Percentiles rank a stretch among this genome's conserved stretches.
Conservation (phyloP, 2,888 invertebrate genomes). For the Drosophila paranaensis region DNA sequence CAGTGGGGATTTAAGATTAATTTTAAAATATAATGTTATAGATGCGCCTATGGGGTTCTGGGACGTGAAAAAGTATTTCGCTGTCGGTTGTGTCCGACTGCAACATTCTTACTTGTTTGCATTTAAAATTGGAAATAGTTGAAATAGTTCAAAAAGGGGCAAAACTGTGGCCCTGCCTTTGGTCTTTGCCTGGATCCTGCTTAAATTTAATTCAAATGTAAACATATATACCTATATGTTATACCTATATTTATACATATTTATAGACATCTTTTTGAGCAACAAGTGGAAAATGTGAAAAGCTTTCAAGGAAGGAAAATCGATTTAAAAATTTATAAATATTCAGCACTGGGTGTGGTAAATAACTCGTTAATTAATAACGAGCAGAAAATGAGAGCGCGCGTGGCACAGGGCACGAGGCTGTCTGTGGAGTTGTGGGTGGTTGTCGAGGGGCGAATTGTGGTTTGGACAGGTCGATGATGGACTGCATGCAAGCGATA, state of each 20-base stretch:
- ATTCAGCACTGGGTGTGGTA: conserved; percentile 63
- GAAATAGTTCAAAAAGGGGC: too few species aligned
- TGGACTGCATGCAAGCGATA: conserved; percentile 40
- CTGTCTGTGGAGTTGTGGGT: neutral
- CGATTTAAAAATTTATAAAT: conserved; percentile 78
- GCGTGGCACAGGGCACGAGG: conserved; percentile 47
- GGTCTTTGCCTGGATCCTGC: too few species aligned
- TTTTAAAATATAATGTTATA: too few species aligned
- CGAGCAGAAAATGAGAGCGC: conserved; percentile 73
- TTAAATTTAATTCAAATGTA: too few species aligned
- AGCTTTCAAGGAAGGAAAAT: conserved; percentile 50
- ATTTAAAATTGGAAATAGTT: too few species aligned
- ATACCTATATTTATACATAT: neutral
- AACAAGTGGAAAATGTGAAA: conserved; percentile 39
- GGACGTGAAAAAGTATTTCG: too few species aligned
- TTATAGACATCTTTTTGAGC: conserved; percentile 10
- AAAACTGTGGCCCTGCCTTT: too few species aligned
- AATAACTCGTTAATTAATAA: conserved; percentile 80
- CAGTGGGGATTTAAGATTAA: too few species aligned
- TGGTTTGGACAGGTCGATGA: conserved; percentile 18
- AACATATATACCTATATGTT: too few species aligned
- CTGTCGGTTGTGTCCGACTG: too few species aligned
- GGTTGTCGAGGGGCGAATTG: neutral
- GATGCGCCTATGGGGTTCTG: too few species aligned
- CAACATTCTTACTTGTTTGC: too few species aligned